Evolutionary conservation across 2,888 invertebrate genomes (phyloP), one percentile per base, ranked within the genome.

Genomic region (Metacarcinus magister): DNA sequence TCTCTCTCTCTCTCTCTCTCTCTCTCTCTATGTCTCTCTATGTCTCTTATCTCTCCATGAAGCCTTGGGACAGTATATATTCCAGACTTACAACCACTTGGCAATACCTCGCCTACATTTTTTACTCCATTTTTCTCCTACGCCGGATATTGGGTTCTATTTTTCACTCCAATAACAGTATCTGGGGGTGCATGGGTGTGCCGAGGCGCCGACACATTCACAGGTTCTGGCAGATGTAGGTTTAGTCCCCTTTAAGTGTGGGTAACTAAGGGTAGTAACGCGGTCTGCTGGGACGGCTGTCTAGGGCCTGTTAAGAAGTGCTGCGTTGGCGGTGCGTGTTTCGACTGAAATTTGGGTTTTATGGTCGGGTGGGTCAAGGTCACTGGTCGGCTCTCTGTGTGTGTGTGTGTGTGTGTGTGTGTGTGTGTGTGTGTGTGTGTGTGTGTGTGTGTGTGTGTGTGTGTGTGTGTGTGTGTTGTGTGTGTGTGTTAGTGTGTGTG

Each of bases 401-500:
- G 43, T 93, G 60, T 93, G 54, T 93, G 54, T 54, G 54, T 75
- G 67, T 93, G 39, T 75, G 75, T 93, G 75, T 75, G 75, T 93
- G 75, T 93, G n/a, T 93, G 75, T 93, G 75, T 93, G 75, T 39
- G 67, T 67, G 67, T 67, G 19, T 67, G 67, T 67, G 67, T 67
- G 67, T 67, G 19, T 67, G 67, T 19, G 67, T 67, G 75, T 67
- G 67, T 67, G 67, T 67, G 67, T 67, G 67, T 67, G 67, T 67
- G 67, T 67, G 67, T 67, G 67, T 67, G 67, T 67, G 82, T 94
- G 75, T 75, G 46, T 94, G 75, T n/a, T 93, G 67, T 93, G 67
- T 60, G 67, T 93, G 67, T 93, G 39, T 93, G 67, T 93, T 39
- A 67, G 67, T 93, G 67, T 93, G 43, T 93, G 67, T 93, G 67